Base-by-base conservation (phyloP, 1,140 invertebrate genomes). In the Drosophila nigromelanica region DNA sequence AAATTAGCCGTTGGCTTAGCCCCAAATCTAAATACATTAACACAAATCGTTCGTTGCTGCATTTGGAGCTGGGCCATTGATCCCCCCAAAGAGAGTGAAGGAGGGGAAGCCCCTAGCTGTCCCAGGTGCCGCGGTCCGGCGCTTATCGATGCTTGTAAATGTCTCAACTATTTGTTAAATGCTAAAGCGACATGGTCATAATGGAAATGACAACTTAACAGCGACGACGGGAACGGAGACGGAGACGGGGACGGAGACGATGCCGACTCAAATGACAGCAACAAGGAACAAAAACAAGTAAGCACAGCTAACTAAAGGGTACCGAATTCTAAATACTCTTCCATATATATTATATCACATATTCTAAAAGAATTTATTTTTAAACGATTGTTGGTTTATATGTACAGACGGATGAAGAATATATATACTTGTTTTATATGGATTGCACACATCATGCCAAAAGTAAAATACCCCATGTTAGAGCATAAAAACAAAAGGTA, bases 101-200 rank as follows among this genome's bases (percentile, higher is more conserved):
- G n/a, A 14, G n/a, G 21, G 24, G 47, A n/a, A 14, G 24, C n/a
- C 8, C 33, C 33, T 35, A 24, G 8, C 27, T 14, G 5, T 42
- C 27, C 24, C 45, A 62, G 55, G 21, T 35, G 52, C 12, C 11
- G 10, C 52, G 18, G 33, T 3, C 42, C 11, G 15, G 10, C 48
- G 35, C 70, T 89, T 89, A 89, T 89, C 83, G 79, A 33, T 40
- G 48, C 89, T 89, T 90, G 89, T 90, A 90, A 90, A 90, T 90
- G 89, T 90, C 89, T 90, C 89, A 90, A 90, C 89, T 90, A 90
- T 90, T 90, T 90, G 89, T 90, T 90, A 90, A 90, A 90, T 90
- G 83, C 80, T 90, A 90, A 90, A 90, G 85, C 89, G 89, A 90
- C 89, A 90, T 89, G 83, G 73, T 83, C 89, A 90, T 90, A 90